Conservation (phyloP, 2,113 vertebrate species). For the Hyperoodon ampullatus region DNA sequence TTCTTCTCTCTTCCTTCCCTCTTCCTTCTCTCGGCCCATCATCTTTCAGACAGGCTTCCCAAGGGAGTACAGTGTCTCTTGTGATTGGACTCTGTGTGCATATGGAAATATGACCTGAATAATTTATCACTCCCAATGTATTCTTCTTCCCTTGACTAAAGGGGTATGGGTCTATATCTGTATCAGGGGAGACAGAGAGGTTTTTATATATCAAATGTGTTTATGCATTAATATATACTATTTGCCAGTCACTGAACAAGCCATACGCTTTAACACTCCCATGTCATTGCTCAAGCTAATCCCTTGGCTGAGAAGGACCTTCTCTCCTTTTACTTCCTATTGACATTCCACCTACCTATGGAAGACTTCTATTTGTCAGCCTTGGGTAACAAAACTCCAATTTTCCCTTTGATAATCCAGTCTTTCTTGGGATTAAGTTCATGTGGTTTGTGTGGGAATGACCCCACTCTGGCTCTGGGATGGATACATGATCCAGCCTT, state of each 20-base stretch:
- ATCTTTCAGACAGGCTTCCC: conserved; percentile 71
- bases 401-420: not conserved
- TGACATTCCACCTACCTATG: not conserved
- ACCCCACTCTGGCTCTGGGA: not conserved
- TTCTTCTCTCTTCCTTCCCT: not conserved
- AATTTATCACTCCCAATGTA: conserved; percentile 81
- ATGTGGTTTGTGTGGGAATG: not conserved
- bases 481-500: not conserved
- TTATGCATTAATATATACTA: not conserved
- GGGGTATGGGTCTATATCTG: not conserved
- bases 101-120: conserved; percentile 83
- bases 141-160: conserved; percentile 79
- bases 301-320: not conserved
- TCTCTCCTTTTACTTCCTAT: not conserved
- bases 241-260: not conserved
- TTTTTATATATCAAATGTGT: conserved; percentile 15
- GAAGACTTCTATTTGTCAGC: not conserved
- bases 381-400: not conserved
- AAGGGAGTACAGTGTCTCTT: conserved; percentile 80
- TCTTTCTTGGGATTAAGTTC: not conserved
- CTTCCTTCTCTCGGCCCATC: not conserved
- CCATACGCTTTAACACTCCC: not conserved
- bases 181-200: not conserved
- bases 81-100: conserved; percentile 74
- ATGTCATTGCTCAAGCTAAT: not conserved